Evolutionary conservation across 2,888 invertebrate species (phyloP).

Genomic region (Sesia apiformis): DNA sequence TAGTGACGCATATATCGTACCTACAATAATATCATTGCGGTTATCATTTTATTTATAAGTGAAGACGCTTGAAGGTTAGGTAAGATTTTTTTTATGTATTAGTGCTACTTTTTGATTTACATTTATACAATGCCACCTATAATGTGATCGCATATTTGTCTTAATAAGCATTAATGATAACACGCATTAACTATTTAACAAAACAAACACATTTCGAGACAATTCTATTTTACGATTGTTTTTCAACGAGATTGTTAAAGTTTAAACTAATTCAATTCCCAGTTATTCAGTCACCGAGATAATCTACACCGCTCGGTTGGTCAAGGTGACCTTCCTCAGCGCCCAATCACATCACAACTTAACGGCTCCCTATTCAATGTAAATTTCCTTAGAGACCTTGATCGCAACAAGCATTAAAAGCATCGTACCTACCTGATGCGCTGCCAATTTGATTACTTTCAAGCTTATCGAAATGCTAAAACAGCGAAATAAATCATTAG

Average conservation of each 20-base stretch:
- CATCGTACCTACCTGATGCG: no score
- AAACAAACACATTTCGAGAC: no score
- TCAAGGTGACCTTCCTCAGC: conserved; percentile 63
- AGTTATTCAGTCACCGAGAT: conserved; percentile 29
- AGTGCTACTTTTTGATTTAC: background rate
- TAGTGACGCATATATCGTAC: conserved; percentile 30
- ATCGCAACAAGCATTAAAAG: conserved; percentile 12
- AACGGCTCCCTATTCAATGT: conserved; percentile 63
- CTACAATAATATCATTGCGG: conserved; percentile 4
- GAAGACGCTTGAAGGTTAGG: background rate
- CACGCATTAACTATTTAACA: no score
- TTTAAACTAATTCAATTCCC: conserved; percentile 6
- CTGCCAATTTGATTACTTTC: no score
- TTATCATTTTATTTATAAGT: background rate
- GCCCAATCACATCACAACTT: conserved; percentile 47
- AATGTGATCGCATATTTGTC: background rate
- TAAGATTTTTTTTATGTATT: background rate
- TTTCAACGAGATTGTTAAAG: background rate
- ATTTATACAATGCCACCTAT: background rate
- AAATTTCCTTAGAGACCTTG: conserved; percentile 51
- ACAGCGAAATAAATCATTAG: no score
- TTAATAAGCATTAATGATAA: no score
- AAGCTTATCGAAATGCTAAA: no score
- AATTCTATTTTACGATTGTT: no score
- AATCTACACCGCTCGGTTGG: conserved; percentile 36